Conservation (phyloP, 2,113 vertebrate species). For the Ceyx cyanopectus region DNA sequence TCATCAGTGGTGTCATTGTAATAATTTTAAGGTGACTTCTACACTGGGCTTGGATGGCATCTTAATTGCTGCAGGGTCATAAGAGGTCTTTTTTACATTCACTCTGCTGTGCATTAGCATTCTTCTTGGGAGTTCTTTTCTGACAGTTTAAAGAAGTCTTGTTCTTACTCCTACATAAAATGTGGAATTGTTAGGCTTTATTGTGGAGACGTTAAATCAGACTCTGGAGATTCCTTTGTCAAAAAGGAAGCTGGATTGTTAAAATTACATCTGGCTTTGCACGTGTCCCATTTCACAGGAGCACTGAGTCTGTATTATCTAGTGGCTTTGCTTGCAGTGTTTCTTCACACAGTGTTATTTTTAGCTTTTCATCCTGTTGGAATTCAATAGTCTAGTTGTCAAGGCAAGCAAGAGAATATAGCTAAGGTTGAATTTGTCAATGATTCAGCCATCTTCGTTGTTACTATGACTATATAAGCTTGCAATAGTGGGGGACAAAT, state of each 20-base stretch:
- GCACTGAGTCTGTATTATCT: conserved; percentile 53
- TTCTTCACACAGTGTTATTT: conserved; percentile 62
- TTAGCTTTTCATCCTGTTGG: conserved; percentile 67
- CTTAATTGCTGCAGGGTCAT: conserved; percentile 50
- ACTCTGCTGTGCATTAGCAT: conserved; percentile 20
- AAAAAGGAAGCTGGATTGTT: conserved; percentile 55
- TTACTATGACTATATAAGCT: conserved; percentile 45
- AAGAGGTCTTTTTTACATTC: conserved; percentile 24
- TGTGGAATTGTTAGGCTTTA: conserved; percentile 57
- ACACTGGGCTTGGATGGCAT: background rate
- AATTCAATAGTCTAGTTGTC: conserved; percentile 69
- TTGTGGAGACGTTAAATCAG: conserved; percentile 62
- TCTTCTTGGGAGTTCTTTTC: conserved; percentile 41
- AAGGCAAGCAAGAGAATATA: conserved; percentile 59
- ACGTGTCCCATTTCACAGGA: conserved; percentile 58
- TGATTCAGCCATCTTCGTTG: conserved; percentile 61
- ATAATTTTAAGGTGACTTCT: conserved; percentile 10
- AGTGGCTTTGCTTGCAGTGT: conserved; percentile 56
- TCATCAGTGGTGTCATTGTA: background rate
- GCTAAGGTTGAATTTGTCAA: conserved; percentile 69
- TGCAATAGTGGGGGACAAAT: background rate
- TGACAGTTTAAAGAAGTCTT: conserved; percentile 42
- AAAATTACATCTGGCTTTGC: conserved; percentile 64
- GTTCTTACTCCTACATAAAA: conserved; percentile 70
- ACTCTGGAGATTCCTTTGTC: conserved; percentile 63